phyloP scores from a whole-genome alignment of 2,797 vertebrate genomes.

The Mastacembelus armatus region DNA sequence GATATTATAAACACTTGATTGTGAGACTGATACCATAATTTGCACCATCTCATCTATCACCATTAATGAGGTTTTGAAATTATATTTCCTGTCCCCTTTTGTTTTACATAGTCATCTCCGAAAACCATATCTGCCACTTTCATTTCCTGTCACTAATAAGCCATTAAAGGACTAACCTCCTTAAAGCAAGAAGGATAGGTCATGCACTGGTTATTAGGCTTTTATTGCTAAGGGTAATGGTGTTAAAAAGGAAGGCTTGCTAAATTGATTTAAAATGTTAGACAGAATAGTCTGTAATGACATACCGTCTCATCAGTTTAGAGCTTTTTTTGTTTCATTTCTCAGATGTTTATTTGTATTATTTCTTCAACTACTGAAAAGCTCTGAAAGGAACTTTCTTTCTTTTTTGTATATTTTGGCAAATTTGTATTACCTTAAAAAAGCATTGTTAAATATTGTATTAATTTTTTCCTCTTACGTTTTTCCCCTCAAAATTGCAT shows the following conservation, averaged over 20 bases:
- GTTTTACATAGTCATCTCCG: constrained; percentile 47
- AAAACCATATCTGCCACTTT: constrained; percentile 45
- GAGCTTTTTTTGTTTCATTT: neutral
- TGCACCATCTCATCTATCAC: constrained; percentile 47
- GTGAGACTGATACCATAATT: constrained; percentile 67
- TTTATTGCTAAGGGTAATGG: constrained; percentile 44
- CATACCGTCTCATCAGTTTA: neutral
- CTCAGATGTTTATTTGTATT: constrained; percentile 10
- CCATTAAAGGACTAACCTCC: constrained; percentile 53
- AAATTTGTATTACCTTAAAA: no score
- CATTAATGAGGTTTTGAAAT: constrained; percentile 68
- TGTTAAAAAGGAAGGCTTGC: constrained; percentile 67
- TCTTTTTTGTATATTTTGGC: no score
- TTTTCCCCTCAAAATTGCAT: no score
- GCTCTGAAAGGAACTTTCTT: no score
- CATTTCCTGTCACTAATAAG: constrained; percentile 61
- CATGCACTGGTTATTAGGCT: constrained; percentile 59
- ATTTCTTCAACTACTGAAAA: no score
- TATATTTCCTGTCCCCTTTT: constrained; percentile 59
- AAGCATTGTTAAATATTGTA: constrained; percentile 1
- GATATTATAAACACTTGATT: constrained; percentile 77
- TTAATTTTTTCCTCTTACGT: no score
- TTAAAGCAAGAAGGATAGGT: constrained; percentile 48
- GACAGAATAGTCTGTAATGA: neutral
- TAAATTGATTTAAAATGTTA: constrained; percentile 47